These are phyloP conservation scores for Matsumurasca onukii DNA, from an alignment of 1,140 invertebrate genomes.

Conservation along the genomic window DNA sequence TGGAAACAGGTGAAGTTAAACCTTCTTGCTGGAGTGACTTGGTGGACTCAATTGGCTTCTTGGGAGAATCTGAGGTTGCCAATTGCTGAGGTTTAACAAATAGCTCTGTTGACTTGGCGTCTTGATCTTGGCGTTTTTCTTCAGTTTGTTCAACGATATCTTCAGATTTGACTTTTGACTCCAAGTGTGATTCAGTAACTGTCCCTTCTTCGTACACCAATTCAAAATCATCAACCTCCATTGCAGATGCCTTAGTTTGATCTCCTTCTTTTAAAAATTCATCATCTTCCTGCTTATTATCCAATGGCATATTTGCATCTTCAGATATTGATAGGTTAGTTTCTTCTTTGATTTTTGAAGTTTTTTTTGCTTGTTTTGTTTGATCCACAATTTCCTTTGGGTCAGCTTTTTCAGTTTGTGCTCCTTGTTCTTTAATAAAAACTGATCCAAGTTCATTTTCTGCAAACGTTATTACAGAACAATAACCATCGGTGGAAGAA, in stretches of 20 bases:
- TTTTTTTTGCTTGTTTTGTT: constrained; percentile 1
- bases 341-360: not conserved
- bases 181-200: not conserved
- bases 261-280: not conserved
- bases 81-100: not conserved
- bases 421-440: constrained; percentile 49
- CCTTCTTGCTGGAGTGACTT: not conserved
- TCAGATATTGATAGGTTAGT: not conserved
- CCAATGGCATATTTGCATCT: constrained; percentile 4
- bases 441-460: constrained; percentile 77
- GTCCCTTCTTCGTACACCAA: constrained; percentile 28
- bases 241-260: not conserved
- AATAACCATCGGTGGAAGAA: constrained; percentile 95
- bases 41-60: not conserved
- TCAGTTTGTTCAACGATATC: not conserved
- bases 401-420: not conserved
- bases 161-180: not conserved
- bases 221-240: constrained; percentile 28
- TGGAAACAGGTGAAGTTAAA: constrained; percentile 4
- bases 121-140: not conserved
- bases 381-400: constrained; percentile 34
- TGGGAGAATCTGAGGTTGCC: not conserved
- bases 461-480: constrained; percentile 85
- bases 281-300: not conserved
- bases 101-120: not conserved